A percentile compares a stretch with the other conserved stretches of the same genome.
Conservation (phyloP, 64 coral and sea anemone genomes). For the Stichodactyla mertensii region DNA sequence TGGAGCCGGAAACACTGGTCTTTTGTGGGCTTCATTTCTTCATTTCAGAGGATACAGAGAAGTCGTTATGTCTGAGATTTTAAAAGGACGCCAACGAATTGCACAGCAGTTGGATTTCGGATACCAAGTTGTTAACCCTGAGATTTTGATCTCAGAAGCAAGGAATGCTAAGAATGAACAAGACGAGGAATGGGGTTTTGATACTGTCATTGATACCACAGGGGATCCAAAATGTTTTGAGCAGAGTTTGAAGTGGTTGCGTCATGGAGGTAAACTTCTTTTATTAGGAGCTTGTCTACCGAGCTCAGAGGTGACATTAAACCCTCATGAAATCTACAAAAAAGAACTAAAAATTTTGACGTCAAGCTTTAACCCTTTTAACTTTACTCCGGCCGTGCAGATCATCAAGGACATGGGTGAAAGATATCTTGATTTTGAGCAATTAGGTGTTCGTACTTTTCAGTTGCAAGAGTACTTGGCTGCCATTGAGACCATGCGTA, state of each 20-base stretch:
- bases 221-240: conserved; percentile 49
- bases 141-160: conserved; percentile 80
- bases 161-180: conserved; percentile 73
- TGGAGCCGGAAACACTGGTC: conserved; percentile 64
- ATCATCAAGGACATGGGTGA: conserved; percentile 59
- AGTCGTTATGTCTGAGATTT: conserved; percentile 69
- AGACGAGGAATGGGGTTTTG: conserved; percentile 89
- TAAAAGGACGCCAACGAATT: conserved; percentile 72
- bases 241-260: conserved; percentile 45
- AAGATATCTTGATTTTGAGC: conserved; percentile 47
- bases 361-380: conserved; percentile 34
- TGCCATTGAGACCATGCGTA: conserved; percentile 49
- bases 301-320: conserved; percentile 35
- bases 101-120: conserved; percentile 85
- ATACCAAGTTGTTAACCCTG: conserved; percentile 77
- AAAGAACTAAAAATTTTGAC: conserved; percentile 60
- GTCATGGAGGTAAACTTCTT: conserved; percentile 45
- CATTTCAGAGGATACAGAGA: conserved; percentile 83
- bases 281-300: conserved; percentile 36
- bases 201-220: conserved; percentile 72
- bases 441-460: conserved; percentile 56
- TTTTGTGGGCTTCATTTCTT: conserved; percentile 77
- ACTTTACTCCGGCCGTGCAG: conserved; percentile 42
- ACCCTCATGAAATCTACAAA: conserved; percentile 32
- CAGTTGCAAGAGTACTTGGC: conserved; percentile 57